Evolutionary conservation across 2,888 invertebrate species (phyloP), one percentile per base, ranked within the genome.

Genomic region (Eumerus sabulonum): DNA sequence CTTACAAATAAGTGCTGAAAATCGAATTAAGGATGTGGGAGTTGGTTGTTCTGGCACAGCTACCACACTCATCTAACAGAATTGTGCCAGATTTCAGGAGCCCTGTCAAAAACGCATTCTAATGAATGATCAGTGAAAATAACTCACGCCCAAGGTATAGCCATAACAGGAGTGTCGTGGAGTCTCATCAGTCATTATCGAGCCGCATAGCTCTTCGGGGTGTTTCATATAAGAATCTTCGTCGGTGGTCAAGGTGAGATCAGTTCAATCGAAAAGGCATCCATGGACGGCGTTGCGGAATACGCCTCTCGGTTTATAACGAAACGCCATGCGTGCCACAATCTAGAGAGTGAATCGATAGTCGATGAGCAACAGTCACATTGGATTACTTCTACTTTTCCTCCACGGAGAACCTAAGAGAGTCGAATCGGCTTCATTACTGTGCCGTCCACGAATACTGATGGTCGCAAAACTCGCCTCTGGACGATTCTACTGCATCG

Each of bases 201-300:
- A 54, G 56, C 36, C 9, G 47, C 17, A 40, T n/a, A 7, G 9
- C 17, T n/a, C 16, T 54, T 47, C 11, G n/a, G 40, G 9, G 40
- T 40, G 7, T 71, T 67, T 83, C 59, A 72, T 83, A 83, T 82
- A 83, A 83, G 82, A 83, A 57, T 64, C 83, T 71, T 59, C 27
- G 62, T 45, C 62, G 53, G 51, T 73, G 77, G 62, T 56, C 83
- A 83, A 82, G 81, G 79, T 83, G 54, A 82, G 60, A 71, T 71
- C 81, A 82, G 81, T 83, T 57, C 50, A 67, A 51, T 47, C 62
- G 47, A 42, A 56, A 62, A 76, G 56, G 35, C 45, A 70, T 66
- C 70, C 36, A 67, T 68, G 63, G 70, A 64, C 44, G 19, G n/a
- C 60, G 40, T 18, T 66, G 50, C 38, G 40, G 27, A 68, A 62